phyloP scores from a whole-genome alignment of 2,888 invertebrate species.

The Byasa hedistus region DNA sequence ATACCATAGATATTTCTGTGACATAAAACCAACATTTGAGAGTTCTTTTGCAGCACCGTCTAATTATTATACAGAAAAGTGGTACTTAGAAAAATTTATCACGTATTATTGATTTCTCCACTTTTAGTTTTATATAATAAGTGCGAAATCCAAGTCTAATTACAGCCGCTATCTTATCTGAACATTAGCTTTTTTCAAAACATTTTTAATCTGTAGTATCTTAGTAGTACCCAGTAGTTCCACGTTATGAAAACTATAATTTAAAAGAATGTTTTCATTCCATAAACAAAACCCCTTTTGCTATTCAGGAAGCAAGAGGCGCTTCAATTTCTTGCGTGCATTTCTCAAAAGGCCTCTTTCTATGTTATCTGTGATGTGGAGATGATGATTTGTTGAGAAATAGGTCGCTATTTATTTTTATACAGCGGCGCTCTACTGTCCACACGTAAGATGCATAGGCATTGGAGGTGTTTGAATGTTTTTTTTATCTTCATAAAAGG shows the following conservation, averaged over 20 bases:
- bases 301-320: conserved; percentile 20
- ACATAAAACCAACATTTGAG: too few relatives aligned
- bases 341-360: conserved; percentile 24
- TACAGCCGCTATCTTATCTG: too few relatives aligned
- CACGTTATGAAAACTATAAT: not conserved
- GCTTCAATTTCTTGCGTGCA: conserved; percentile 27
- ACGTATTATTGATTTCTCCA: too few relatives aligned
- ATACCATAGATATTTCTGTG: too few relatives aligned
- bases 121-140: too few relatives aligned
- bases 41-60: too few relatives aligned
- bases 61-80: too few relatives aligned
- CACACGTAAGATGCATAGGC: not conserved
- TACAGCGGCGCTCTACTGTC: not conserved
- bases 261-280: conserved; percentile 12
- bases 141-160: too few relatives aligned
- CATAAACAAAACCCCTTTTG: conserved; percentile 15
- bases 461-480: not conserved
- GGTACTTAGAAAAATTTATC: too few relatives aligned
- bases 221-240: not conserved
- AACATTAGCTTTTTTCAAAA: too few relatives aligned
- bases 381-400: conserved; percentile 23
- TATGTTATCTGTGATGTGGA: conserved; percentile 24
- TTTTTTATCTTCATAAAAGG: too few relatives aligned
- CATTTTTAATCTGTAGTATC: not conserved
- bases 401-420: conserved; percentile 16